Percentiles rank a stretch among this genome's conserved stretches.
These are phyloP conservation scores for Luperina testacea DNA, from an alignment of 2,888 invertebrate genomes.

Conservation along the genomic window DNA sequence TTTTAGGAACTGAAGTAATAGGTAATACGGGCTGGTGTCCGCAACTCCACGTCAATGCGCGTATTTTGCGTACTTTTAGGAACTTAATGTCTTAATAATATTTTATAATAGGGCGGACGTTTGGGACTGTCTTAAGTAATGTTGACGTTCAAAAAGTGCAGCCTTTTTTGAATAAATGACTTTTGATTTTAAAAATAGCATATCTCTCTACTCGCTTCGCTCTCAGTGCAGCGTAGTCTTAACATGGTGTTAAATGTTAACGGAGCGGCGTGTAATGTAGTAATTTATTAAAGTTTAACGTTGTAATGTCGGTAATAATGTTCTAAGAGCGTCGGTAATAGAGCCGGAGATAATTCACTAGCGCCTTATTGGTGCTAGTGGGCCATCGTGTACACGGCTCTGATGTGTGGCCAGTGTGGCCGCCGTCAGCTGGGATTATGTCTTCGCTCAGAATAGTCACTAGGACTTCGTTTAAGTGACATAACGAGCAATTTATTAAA, in stretches of 20 bases:
- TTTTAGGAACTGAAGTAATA: no score
- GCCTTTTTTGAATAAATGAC: no score
- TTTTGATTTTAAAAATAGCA: background rate
- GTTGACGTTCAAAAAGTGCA: no score
- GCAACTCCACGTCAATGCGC: no score
- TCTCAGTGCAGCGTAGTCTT: background rate
- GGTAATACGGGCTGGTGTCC: no score
- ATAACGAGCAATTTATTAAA: background rate
- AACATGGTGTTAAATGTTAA: slow-evolving; percentile 45
- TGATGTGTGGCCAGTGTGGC: background rate
- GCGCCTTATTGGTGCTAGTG: slow-evolving; percentile 33
- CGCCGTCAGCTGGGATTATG: background rate
- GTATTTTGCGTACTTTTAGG: no score
- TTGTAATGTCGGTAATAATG: slow-evolving; percentile 24
- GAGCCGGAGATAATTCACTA: slow-evolving; percentile 10
- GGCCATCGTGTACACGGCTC: background rate
- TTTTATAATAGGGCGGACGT: no score
- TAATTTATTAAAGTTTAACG: slow-evolving; percentile 57
- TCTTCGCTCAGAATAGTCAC: background rate
- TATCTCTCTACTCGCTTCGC: slow-evolving; percentile 26
- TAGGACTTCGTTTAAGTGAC: background rate
- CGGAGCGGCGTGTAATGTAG: slow-evolving; percentile 38
- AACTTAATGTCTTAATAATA: no score
- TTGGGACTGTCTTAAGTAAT: no score
- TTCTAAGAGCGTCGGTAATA: slow-evolving; percentile 3